phyloP scores from a whole-genome alignment of 2,113 vertebrate genomes.

The Zosterops borbonicus region DNA sequence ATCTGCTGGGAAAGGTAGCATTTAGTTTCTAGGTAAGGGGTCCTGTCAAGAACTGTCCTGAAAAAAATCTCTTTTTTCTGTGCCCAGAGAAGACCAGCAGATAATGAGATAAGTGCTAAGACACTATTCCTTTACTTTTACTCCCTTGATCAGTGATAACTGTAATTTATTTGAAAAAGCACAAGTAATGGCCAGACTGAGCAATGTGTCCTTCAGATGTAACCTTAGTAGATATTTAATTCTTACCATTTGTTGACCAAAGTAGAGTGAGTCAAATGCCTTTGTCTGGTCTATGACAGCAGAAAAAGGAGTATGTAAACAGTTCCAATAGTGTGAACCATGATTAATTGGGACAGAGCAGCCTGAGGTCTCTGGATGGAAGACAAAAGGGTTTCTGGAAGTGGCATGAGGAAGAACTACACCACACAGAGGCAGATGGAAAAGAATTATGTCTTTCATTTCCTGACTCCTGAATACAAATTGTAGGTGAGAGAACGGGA shows the following conservation, averaged over 20 bases:
- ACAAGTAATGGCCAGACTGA: not conserved
- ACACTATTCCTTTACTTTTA: not conserved
- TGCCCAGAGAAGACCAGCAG: not conserved
- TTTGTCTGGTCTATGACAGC: not conserved
- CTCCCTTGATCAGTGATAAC: not conserved
- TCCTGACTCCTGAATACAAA: not conserved
- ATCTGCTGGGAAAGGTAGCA: not conserved
- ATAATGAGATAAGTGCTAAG: not conserved
- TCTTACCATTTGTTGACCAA: not conserved
- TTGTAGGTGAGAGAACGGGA: fast-evolving
- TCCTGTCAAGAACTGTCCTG: not conserved
- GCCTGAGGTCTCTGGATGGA: not conserved
- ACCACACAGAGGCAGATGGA: not conserved
- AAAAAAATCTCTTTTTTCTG: not conserved
- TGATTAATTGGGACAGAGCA: not conserved
- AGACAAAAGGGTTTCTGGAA: not conserved
- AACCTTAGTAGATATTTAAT: not conserved
- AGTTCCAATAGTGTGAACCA: not conserved
- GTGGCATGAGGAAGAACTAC: not conserved
- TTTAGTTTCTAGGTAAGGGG: not conserved
- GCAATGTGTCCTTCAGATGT: not conserved
- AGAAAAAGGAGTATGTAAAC: not conserved
- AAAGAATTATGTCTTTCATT: not conserved
- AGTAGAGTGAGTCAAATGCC: not conserved
- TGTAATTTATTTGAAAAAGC: not conserved